Percentiles rank a stretch among this genome's conserved stretches.
These are phyloP conservation scores for Pelecanoides urinatrix DNA, from an alignment of 2,113 vertebrate species.

Conservation along the genomic window DNA sequence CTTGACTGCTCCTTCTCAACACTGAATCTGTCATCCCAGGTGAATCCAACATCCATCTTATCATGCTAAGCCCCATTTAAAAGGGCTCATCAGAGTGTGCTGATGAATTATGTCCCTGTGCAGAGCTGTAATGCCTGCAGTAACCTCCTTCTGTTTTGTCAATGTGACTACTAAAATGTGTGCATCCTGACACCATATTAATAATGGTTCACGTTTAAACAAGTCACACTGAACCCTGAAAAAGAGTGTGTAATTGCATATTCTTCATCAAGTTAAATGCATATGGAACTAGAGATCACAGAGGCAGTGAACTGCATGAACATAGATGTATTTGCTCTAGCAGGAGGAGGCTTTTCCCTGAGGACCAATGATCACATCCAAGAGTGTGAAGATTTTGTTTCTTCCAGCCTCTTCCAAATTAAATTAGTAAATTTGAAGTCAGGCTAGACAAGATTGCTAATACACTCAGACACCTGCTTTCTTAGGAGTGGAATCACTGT, in stretches of 20 bases:
- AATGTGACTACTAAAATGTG: not conserved
- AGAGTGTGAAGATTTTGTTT: not conserved
- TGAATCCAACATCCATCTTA: not conserved
- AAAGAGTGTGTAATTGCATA: not conserved
- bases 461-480: not conserved
- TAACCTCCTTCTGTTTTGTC: not conserved
- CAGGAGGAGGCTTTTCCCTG: not conserved
- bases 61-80: not conserved
- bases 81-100: not conserved
- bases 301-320: not conserved
- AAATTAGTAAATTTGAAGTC: not conserved
- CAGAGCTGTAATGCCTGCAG: not conserved
- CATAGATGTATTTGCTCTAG: not conserved
- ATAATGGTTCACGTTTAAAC: not conserved
- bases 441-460: not conserved
- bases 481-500: not conserved
- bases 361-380: not conserved
- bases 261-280: not conserved
- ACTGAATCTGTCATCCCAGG: not conserved
- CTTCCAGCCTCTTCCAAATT: not conserved
- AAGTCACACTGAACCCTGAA: not conserved
- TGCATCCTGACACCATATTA: not conserved
- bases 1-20: not conserved
- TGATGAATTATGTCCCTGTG: not conserved
- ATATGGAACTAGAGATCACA: not conserved